These are phyloP conservation scores for Sacculina carcini DNA, from an alignment of 2,888 invertebrate species.

Conservation along the genomic window DNA sequence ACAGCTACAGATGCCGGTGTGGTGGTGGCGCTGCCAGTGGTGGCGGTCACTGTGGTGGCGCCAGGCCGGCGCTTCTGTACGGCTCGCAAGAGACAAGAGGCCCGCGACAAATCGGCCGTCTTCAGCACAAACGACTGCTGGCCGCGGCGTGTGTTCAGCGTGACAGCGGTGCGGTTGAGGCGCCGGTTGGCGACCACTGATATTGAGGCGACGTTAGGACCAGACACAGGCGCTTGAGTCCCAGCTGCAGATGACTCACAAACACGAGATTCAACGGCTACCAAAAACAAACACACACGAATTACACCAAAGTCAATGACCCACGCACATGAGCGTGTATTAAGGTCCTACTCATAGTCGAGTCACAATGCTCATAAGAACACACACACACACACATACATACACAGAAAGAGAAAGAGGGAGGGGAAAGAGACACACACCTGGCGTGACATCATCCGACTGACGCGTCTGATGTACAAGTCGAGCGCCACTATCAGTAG, in stretches of 20 bases:
- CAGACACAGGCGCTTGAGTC: too few species aligned
- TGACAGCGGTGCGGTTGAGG: neutral
- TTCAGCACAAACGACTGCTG: neutral
- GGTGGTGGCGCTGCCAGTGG: neutral
- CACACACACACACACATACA: too few species aligned
- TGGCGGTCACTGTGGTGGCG: neutral
- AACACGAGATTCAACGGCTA: too few species aligned
- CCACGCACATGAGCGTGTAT: too few species aligned
- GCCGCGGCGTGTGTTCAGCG: neutral
- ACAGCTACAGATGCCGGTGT: neutral
- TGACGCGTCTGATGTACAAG: neutral
- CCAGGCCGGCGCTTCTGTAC: neutral
- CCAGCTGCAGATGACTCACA: too few species aligned
- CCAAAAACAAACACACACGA: too few species aligned
- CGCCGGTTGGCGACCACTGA: neutral
- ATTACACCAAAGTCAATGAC: too few species aligned
- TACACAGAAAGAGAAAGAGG: too few species aligned
- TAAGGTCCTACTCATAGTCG: too few species aligned
- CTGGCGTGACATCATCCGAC: neutral
- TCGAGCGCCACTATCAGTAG: neutral
- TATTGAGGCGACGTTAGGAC: constrained; percentile 3
- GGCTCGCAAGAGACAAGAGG: neutral
- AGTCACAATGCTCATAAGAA: too few species aligned
- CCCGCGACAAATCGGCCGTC: neutral
- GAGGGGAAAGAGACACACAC: too few species aligned